A percentile compares a stretch with the other conserved stretches of the same genome.
phyloP scores from a whole-genome alignment of 2,888 invertebrate species.

The Drosophila putrida region DNA sequence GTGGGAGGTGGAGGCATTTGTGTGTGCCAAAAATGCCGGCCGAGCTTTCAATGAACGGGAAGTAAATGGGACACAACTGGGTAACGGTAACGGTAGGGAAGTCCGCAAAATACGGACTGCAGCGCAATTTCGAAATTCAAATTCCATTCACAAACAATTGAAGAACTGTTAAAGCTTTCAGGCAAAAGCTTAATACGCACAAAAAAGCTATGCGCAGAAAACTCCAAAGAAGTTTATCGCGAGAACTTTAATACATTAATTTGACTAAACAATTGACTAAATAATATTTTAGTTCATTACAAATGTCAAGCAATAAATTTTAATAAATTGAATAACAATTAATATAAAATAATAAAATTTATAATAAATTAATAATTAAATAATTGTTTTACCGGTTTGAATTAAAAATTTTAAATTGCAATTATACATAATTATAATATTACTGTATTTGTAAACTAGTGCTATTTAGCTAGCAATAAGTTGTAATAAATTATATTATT shows the following conservation, averaged over 20 bases:
- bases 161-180: conserved; percentile 26
- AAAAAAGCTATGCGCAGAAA: conserved; percentile 6
- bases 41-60: conserved; percentile 46
- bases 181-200: conserved; percentile 20
- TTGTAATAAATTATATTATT: no score
- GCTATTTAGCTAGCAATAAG: no score
- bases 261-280: not conserved
- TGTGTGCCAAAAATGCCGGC: conserved; percentile 62
- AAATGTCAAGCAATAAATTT: not conserved
- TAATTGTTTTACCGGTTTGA: not conserved
- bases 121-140: conserved; percentile 70
- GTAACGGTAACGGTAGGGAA: conserved; percentile 18
- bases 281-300: not conserved
- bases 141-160: conserved; percentile 42
- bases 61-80: conserved; percentile 62
- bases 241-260: not conserved
- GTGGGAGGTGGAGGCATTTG: not conserved
- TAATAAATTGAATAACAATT: not conserved
- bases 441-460: no score
- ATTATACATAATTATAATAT: no score
- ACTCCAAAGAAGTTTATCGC: not conserved
- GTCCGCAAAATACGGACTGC: conserved; percentile 57
- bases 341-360: not conserved
- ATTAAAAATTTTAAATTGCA: no score
- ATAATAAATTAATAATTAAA: not conserved